A percentile compares a stretch with the other conserved stretches of the same genome.
Conservation (phyloP, 2,888 invertebrate species). For the Gari tellinella region DNA sequence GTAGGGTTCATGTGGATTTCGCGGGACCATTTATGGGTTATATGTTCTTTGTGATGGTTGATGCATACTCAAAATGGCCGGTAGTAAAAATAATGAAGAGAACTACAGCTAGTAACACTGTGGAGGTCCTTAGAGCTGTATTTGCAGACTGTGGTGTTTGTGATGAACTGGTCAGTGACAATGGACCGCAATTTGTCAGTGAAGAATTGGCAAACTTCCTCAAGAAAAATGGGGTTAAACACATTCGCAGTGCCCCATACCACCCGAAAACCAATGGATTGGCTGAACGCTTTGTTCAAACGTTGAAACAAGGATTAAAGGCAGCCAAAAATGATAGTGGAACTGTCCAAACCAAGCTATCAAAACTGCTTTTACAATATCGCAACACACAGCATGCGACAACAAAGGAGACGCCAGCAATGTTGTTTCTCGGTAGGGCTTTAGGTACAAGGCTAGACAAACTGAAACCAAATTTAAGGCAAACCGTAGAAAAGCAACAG, state of each 20-base stretch:
- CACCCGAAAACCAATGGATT: conserved; percentile 15
- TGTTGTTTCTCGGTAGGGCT: no score
- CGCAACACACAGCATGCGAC: no score
- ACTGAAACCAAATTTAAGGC: no score
- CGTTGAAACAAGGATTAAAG: no score
- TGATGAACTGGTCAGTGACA: conserved; percentile 61
- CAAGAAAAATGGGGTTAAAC: no score
- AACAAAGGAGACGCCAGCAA: no score
- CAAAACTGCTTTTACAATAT: no score
- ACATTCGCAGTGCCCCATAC: conserved; percentile 35
- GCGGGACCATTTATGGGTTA: conserved; percentile 80
- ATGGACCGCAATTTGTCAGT: conserved; percentile 59
- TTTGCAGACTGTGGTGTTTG: conserved; percentile 56
- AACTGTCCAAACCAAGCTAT: no score
- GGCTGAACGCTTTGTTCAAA: no score
- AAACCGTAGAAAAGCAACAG: no score
- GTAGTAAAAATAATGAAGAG: conserved; percentile 22
- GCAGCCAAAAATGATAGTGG: no score
- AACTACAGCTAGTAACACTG: conserved; percentile 34
- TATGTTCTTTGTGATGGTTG: conserved; percentile 61
- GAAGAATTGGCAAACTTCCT: conserved; percentile 49
- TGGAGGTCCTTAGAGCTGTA: conserved; percentile 37
- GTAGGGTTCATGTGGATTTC: conserved; percentile 84
- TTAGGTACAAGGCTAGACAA: no score
- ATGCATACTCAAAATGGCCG: conserved; percentile 59